Conservation (phyloP, 2,888 invertebrate genomes). For the Tachystola acroxantha region DNA sequence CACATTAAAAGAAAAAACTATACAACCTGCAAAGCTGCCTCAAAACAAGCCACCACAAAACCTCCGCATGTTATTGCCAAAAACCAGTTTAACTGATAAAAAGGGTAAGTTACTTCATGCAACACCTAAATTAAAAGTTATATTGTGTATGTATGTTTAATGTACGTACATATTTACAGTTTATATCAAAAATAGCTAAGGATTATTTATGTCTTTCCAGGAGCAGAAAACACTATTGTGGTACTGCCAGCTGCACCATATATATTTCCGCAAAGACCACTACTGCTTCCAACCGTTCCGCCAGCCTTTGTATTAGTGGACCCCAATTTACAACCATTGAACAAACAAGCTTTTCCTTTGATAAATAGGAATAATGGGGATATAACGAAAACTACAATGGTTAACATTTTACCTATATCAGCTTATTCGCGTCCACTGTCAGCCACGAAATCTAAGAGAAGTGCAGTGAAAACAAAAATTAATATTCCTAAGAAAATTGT, state of each 20-base stretch:
- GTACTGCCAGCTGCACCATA: conserved; percentile 66
- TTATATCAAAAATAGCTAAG: too few species aligned
- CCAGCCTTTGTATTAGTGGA: conserved; percentile 64
- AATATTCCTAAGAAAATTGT: conserved; percentile 27
- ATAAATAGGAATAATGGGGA: conserved; percentile 54
- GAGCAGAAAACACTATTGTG: conserved; percentile 58
- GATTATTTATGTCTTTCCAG: conserved; percentile 49
- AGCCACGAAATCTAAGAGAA: conserved; percentile 51
- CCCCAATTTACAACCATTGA: conserved; percentile 49
- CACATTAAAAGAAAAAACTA: conserved; percentile 25
- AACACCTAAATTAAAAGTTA: too few species aligned
- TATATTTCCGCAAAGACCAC: conserved; percentile 62
- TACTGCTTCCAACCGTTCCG: conserved; percentile 55
- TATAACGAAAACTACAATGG: conserved; percentile 70
- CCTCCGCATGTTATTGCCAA: conserved; percentile 50
- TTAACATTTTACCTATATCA: conserved; percentile 68
- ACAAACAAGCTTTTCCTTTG: conserved; percentile 46
- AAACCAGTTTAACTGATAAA: conserved; percentile 35
- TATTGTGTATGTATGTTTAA: too few species aligned
- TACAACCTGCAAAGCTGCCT: conserved; percentile 17
- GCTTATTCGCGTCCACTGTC: conserved; percentile 68
- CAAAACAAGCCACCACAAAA: conserved; percentile 27
- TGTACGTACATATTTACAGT: too few species aligned
- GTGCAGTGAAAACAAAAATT: conserved; percentile 37
- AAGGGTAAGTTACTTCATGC: too few species aligned